A percentile compares a stretch with the other conserved stretches of the same genome.
Conservation (phyloP, 2,113 vertebrate genomes). For the Dasyornis broadbenti region DNA sequence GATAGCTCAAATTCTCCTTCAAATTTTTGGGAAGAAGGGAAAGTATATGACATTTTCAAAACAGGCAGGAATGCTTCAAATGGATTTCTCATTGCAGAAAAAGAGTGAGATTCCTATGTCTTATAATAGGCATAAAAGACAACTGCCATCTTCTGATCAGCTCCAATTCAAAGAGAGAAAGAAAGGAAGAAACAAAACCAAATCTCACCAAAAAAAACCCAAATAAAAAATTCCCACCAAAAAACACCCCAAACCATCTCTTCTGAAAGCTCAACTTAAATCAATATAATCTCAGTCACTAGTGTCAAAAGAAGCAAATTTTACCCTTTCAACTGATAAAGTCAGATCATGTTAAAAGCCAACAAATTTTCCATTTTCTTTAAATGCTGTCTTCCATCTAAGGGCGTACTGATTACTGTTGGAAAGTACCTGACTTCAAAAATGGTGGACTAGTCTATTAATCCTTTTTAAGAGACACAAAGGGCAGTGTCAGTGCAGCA, state of each 20-base stretch:
- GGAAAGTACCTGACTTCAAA: neutral
- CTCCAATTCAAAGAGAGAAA: neutral
- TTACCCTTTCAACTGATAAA: neutral
- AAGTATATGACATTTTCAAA: neutral
- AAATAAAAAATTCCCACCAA: neutral
- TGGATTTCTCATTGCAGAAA: neutral
- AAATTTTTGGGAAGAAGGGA: neutral
- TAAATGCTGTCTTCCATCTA: neutral
- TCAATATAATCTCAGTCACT: neutral
- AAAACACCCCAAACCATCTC: neutral
- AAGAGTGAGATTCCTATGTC: neutral
- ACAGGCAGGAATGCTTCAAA: neutral
- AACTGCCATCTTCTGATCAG: neutral
- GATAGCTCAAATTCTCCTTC: neutral
- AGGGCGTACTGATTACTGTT: neutral
- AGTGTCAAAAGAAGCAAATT: neutral
- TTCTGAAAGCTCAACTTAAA: neutral
- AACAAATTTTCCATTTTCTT: neutral
- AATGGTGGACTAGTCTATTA: neutral
- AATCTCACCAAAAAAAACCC: rapidly evolving
- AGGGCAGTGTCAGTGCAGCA: neutral
- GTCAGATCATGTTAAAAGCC: neutral
- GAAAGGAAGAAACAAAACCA: neutral
- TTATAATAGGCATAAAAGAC: neutral
- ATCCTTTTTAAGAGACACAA: neutral